phyloP scores from a whole-genome alignment of 2,888 invertebrate genomes.

The Stegana nigrithorax region DNA sequence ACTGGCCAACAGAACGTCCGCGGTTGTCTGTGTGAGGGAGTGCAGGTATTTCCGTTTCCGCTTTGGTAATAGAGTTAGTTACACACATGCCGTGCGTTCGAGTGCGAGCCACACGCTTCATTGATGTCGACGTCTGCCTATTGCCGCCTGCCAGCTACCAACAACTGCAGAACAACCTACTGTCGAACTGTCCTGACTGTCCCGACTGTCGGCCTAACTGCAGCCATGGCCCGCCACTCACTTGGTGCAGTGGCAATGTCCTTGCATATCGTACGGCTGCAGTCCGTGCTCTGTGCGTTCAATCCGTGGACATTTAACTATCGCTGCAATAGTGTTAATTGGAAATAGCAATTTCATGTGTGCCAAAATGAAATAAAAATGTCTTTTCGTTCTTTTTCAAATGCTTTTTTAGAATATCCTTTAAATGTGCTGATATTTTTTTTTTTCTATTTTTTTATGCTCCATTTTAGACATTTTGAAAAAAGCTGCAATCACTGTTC shows the following conservation, averaged over 20 bases:
- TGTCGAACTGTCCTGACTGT: not conserved
- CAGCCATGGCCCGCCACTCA: too few relatives aligned
- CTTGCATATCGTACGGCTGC: not conserved
- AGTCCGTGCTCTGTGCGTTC: constrained; percentile 18
- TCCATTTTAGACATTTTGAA: constrained; percentile 33
- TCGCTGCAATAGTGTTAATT: constrained; percentile 61
- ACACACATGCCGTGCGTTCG: constrained; percentile 43
- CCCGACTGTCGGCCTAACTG: not conserved
- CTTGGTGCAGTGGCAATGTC: too few relatives aligned
- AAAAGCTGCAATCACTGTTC: too few relatives aligned
- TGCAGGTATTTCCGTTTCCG: constrained; percentile 53
- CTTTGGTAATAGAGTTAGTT: constrained; percentile 65
- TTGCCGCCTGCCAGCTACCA: not conserved
- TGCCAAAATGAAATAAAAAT: constrained; percentile 20
- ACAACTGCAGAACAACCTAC: too few relatives aligned
- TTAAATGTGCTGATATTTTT: not conserved
- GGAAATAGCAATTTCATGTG: constrained; percentile 62
- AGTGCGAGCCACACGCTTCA: constrained; percentile 20
- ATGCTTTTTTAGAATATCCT: constrained; percentile 3
- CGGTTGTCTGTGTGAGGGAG: constrained; percentile 9
- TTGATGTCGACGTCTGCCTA: not conserved
- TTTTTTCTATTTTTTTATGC: constrained; percentile 32
- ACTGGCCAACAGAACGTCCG: too few relatives aligned
- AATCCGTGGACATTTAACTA: constrained; percentile 51
- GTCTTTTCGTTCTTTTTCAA: not conserved